These are phyloP conservation scores for Isaurus tuberculatus DNA, from an alignment of 92 coral and sea anemone species.

Conservation along the genomic window DNA sequence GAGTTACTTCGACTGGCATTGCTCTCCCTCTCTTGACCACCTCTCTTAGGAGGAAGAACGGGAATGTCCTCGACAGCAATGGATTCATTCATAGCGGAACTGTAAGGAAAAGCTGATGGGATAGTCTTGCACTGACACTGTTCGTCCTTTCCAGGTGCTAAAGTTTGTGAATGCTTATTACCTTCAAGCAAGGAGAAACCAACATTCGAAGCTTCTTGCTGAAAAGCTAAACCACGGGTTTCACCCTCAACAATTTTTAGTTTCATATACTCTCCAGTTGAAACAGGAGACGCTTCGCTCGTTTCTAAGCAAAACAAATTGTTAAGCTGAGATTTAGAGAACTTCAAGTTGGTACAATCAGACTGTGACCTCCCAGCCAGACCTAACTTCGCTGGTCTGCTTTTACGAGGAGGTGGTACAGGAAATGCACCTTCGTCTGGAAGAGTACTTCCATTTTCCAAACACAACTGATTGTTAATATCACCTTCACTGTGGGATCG, in stretches of 20 bases:
- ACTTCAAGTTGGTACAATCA: conserved; percentile 5
- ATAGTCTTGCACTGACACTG: background rate
- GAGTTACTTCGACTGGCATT: conserved; percentile 2
- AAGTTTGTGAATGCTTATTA: background rate
- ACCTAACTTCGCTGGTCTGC: background rate
- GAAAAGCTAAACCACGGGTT: background rate
- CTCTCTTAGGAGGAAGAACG: conserved; percentile 32
- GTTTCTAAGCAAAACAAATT: background rate
- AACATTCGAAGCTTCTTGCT: background rate
- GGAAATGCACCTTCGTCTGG: background rate
- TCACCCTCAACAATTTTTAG: background rate
- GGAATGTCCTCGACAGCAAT: conserved; percentile 34
- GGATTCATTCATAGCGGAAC: conserved; percentile 36
- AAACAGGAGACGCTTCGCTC: background rate
- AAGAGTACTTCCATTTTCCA: background rate
- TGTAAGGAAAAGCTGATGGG: background rate
- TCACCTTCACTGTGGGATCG: conserved; percentile 36
- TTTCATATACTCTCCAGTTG: background rate
- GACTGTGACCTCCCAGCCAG: conserved; percentile 29
- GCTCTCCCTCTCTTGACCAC: conserved; percentile 3
- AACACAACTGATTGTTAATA: background rate
- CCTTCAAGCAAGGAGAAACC: background rate
- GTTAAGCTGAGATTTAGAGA: background rate
- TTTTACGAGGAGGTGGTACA: conserved; percentile 27
- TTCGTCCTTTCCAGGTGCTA: background rate